Conservation (phyloP, 2,113 vertebrate genomes). For the Crotalus horridus region DNA sequence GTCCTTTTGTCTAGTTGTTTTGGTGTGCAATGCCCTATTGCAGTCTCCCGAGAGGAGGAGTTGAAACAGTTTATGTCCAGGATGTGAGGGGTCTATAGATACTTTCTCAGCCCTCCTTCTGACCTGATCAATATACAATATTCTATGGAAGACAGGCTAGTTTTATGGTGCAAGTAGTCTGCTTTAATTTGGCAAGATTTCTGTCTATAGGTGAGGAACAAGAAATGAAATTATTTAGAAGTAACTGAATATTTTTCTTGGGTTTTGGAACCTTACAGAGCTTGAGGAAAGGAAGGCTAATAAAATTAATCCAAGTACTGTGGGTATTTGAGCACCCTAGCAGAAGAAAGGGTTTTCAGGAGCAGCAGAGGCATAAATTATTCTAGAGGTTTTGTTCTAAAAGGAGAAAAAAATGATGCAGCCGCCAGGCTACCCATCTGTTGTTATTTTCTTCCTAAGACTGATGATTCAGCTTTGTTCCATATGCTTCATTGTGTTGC, state of each 20-base stretch:
- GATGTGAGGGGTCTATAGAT: background rate
- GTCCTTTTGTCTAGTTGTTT: background rate
- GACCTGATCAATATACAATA: background rate
- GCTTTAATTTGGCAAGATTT: background rate
- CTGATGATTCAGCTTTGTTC: conserved; percentile 4
- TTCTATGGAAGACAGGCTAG: background rate
- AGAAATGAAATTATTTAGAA: background rate
- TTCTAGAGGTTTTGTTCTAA: background rate
- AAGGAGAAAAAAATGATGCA: background rate
- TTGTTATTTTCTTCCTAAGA: background rate
- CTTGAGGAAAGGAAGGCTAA: background rate
- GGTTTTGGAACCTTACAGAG: background rate
- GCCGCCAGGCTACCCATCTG: background rate
- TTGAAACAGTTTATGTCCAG: background rate
- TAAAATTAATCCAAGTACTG: background rate
- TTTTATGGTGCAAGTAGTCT: background rate
- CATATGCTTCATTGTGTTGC: background rate
- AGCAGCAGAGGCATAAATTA: background rate
- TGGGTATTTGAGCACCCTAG: background rate
- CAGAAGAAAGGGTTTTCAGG: background rate
- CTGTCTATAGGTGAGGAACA: background rate
- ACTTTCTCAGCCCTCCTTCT: background rate
- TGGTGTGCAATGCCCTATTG: background rate
- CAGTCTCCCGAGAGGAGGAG: background rate
- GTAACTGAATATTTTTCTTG: background rate